Conservation (phyloP, 2,888 invertebrate species). For the Auanema freiburgensis region DNA sequence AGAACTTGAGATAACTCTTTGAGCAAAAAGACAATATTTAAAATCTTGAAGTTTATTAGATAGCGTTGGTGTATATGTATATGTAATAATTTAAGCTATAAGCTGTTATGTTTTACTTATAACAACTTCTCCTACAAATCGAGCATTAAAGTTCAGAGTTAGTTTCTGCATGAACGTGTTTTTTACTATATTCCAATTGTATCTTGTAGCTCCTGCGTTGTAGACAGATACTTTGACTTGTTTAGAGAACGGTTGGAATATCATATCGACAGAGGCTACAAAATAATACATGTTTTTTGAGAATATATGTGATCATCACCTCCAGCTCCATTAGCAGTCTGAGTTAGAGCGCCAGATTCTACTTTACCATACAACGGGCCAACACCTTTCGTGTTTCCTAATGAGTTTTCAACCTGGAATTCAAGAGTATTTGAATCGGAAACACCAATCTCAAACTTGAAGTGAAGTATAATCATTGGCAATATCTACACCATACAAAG, state of each 20-base stretch:
- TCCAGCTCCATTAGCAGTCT: constrained; percentile 32
- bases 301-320: too few species aligned
- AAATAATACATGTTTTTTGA: too few species aligned
- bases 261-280: too few species aligned
- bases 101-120: constrained; percentile 14
- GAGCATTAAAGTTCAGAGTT: constrained; percentile 41
- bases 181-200: constrained; percentile 49
- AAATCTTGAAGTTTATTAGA: too few species aligned
- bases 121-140: constrained; percentile 41
- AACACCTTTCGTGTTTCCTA: constrained; percentile 23
- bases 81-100: constrained; percentile 5
- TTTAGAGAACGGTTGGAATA: constrained; percentile 20
- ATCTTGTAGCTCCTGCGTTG: constrained; percentile 30
- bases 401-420: constrained; percentile 35
- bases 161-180: constrained; percentile 49
- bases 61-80: constrained; percentile 4
- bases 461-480: constrained; percentile 40
- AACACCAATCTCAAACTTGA: constrained; percentile 12
- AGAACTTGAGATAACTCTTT: too few species aligned
- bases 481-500: constrained; percentile 31
- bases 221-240: constrained; percentile 8
- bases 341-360: constrained; percentile 44
- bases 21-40: too few species aligned
- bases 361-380: constrained; percentile 45
- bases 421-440: not conserved